These are phyloP conservation scores for Halcyon leucocephala DNA, from an alignment of 2,797 vertebrate genomes.

Conservation along the genomic window DNA sequence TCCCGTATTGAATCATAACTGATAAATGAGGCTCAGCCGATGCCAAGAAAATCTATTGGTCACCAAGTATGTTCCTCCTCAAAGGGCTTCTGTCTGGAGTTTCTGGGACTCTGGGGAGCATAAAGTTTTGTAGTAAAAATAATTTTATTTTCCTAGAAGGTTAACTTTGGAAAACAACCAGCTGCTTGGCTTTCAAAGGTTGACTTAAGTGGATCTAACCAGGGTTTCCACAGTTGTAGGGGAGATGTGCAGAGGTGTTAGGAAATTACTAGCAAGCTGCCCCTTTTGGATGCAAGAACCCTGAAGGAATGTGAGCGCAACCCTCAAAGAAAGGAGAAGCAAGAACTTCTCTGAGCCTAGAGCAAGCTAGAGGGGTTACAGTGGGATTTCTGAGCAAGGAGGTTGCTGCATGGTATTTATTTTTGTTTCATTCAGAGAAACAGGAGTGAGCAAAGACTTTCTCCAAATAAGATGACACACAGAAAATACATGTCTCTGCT, in stretches of 20 bases:
- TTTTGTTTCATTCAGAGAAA: neutral
- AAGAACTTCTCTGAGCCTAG: neutral
- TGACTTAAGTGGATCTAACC: neutral
- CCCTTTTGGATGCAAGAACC: neutral
- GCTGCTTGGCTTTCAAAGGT: neutral
- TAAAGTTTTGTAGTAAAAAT: neutral
- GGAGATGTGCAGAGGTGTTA: neutral
- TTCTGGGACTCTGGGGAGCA: neutral
- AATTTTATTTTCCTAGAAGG: neutral
- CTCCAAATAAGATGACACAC: neutral
- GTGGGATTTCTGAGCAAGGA: neutral
- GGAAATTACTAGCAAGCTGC: neutral
- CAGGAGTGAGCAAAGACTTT: neutral
- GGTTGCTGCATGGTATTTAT: neutral
- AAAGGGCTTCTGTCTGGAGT: neutral
- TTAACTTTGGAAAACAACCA: neutral
- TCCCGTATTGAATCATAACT: neutral
- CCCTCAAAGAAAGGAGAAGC: neutral
- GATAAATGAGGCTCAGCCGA: neutral
- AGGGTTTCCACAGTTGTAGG: neutral
- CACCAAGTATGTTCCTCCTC: neutral
- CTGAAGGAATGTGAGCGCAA: neutral
- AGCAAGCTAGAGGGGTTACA: neutral
- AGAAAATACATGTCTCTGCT: neutral
- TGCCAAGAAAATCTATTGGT: neutral